Evolutionary conservation across 2,113 vertebrate genomes (phyloP), one percentile per base, ranked within the genome.

Genomic region (Callochromis pleurospilus): DNA sequence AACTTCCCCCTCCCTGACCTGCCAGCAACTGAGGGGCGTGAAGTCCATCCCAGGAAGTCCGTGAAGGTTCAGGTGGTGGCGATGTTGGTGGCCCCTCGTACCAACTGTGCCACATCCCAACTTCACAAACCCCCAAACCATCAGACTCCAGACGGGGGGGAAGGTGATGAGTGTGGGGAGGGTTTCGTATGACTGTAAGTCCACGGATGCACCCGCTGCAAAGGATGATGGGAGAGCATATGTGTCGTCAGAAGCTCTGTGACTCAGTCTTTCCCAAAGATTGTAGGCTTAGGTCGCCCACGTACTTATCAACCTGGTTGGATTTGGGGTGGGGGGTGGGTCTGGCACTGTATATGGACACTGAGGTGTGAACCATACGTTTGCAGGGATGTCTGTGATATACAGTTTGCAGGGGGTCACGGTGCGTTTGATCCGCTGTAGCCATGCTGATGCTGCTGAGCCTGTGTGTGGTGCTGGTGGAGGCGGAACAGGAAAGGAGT

Each of bases 361-460:
- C 91, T 40, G 89, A 94, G 89, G 86, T 90, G 89, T 87, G 92
- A 89, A 86, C 93, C 95, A 92, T 89, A 94, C 83, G 49, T 86
- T 88, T 36, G 92, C 89, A 93, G 95, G 93, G 83, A 93, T 75
- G 42, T 82, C 79, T 91, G 58, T 85, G 88, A 68, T 19, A 13
- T 58, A 86, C 80, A 93, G 82, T 89, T 88, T 80, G 83, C 80
- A 84, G 75, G 29, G 85, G 90, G 33, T 53, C 79, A 31, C 83
- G 90, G 79, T 29, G 87, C 19, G 24, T 79, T 87, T 58, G 87
- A 89, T 90, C 90, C 82, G 86, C 90, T 92, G 89, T 91, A 94
- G 95, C 93, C 95, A 96, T 95, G 94, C 95, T 93, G 93, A 95
- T 92, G 88, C 93, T 95, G 93, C 86, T 75, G 89, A 93, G 91